phyloP scores from a whole-genome alignment of 2,797 vertebrate genomes.

The Rhinatrema bivittatum region DNA sequence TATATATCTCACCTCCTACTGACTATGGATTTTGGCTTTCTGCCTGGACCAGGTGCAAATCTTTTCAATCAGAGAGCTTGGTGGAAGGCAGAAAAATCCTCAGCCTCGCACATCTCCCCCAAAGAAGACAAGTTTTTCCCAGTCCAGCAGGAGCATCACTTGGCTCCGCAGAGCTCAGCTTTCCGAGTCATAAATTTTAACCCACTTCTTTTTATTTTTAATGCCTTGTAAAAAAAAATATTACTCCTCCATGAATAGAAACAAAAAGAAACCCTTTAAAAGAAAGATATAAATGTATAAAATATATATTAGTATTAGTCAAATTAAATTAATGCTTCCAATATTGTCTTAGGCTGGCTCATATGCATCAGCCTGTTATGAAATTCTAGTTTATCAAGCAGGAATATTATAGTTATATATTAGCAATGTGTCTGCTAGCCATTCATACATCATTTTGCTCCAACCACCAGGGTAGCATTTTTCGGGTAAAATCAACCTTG shows the following conservation, averaged over 20 bases:
- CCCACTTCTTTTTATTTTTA: background rate
- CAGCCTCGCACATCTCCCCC: constrained; percentile 16
- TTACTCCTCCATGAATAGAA: too few relatives aligned
- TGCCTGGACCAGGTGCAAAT: constrained; percentile 10
- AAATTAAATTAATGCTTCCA: constrained; percentile 49
- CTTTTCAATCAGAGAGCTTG: background rate
- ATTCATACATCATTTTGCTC: constrained; percentile 33
- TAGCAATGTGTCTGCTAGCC: constrained; percentile 53
- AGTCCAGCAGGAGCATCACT: background rate
- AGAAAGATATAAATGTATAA: constrained; percentile 19
- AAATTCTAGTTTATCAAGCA: constrained; percentile 37
- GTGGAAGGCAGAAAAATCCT: background rate
- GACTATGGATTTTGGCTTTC: too few relatives aligned
- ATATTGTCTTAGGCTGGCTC: constrained; percentile 39
- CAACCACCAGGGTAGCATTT: constrained; percentile 40
- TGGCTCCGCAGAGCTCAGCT: constrained; percentile 25
- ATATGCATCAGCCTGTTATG: constrained; percentile 37
- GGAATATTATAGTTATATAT: constrained; percentile 46
- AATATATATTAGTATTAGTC: constrained; percentile 44
- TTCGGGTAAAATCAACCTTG: constrained; percentile 43
- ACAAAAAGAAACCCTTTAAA: too few relatives aligned
- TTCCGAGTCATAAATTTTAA: background rate
- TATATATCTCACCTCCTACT: too few relatives aligned
- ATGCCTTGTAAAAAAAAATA: too few relatives aligned
- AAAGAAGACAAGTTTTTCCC: background rate